These are phyloP conservation scores for Axea sp. DNA, from an alignment of 2,888 invertebrate species.

Conservation along the genomic window DNA sequence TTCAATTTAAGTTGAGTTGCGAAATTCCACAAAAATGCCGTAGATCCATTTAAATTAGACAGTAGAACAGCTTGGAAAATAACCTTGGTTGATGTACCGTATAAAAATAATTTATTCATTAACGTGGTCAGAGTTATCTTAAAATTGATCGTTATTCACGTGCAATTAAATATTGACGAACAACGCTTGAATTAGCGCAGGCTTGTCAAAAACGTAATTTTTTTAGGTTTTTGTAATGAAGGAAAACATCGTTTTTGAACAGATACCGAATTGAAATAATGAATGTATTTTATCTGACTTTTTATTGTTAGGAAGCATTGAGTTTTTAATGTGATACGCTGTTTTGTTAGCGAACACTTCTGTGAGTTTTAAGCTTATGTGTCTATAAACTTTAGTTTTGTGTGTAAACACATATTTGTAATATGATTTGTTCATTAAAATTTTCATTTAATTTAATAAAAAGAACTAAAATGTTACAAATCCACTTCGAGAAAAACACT, in stretches of 20 bases:
- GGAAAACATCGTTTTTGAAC: not conserved
- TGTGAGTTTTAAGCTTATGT: too few species aligned
- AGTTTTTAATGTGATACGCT: too few species aligned
- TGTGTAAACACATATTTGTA: too few species aligned
- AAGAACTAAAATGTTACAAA: too few species aligned
- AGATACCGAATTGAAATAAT: not conserved
- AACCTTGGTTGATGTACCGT: not conserved
- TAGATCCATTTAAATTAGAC: too few species aligned
- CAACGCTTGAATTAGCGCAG: conserved; percentile 6
- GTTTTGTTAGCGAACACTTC: too few species aligned
- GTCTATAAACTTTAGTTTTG: too few species aligned
- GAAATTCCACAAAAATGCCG: not conserved
- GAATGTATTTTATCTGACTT: not conserved
- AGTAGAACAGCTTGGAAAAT: too few species aligned
- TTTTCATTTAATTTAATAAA: too few species aligned
- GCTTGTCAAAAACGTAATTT: conserved; percentile 3
- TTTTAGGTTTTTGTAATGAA: not conserved
- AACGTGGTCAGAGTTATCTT: not conserved
- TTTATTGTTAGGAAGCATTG: too few species aligned
- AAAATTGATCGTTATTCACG: conserved; percentile 6
- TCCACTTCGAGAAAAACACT: too few species aligned
- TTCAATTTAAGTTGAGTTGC: not conserved
- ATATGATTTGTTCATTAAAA: too few species aligned
- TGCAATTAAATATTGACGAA: not conserved
- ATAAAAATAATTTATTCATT: conserved; percentile 3